Base-by-base conservation (phyloP, 64 coral and sea anemone genomes). In the Cladopsammia gracilis region DNA sequence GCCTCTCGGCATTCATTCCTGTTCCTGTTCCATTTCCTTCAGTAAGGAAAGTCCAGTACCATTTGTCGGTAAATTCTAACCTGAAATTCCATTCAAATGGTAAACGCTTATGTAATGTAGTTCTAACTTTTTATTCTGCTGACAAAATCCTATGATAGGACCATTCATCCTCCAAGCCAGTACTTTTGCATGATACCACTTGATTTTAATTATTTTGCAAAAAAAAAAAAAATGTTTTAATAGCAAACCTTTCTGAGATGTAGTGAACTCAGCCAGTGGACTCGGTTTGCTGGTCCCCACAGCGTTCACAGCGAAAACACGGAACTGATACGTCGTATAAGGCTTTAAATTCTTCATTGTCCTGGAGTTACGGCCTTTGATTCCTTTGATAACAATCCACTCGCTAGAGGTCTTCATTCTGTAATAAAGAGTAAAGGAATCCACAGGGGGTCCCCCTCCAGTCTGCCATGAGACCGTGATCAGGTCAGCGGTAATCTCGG, bases 401-500 rank as follows among this genome's bases (percentile, higher is more conserved):
- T 89, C 19, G 7, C 7, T 62, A 3, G 25, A 22, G 56, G 7
- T 85, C 70, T 84, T 48, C 4, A 56, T 11, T 12, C 69, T 23
- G 68, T 85, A 57, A 54, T 92, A 66, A 1, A 92, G 3, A 10
- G 59, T 70, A 46, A 66, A 92, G 9, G 78, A 85, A 10, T 79
- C 67, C 56, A 75, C 79, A 58, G 68, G 50, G 8, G 65, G 90
- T 24, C 64, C 65, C 11, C 79, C 79, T 3, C 68, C 58, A 1
- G 79, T 44, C 12, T 85, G 66, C 90, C 90, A 92, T 2, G 90
- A 74, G 11, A 92, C 58, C 3, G 77, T 92, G 79, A 85, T 85
- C 48, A 19, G 53, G 56, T 92, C 20, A 7, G 90, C 11, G 0
- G 90, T 59, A 48, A 73, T 59, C 14, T 52, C 44, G 25, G 78